Conservation (phyloP, 2,797 vertebrate species). For the Threskiornis aethiopicus region DNA sequence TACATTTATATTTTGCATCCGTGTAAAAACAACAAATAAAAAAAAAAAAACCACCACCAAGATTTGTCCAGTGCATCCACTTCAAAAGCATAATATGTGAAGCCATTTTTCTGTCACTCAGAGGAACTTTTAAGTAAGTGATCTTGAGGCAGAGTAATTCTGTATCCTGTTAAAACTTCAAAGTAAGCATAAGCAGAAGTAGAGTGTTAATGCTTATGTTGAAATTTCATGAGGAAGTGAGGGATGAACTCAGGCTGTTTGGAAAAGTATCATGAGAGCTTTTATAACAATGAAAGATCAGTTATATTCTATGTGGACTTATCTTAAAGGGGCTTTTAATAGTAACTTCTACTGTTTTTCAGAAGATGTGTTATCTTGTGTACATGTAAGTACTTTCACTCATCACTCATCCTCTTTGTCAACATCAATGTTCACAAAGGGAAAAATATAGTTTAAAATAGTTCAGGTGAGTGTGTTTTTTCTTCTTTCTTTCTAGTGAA, state of each 20-base stretch:
- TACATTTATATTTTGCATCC: background rate
- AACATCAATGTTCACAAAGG: background rate
- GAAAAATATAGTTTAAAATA: background rate
- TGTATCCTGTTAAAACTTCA: background rate
- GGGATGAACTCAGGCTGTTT: background rate
- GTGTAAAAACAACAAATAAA: background rate
- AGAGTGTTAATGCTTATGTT: background rate
- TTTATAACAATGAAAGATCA: background rate
- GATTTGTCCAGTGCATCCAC: accelerated
- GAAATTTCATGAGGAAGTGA: background rate
- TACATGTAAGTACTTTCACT: background rate
- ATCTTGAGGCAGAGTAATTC: background rate
- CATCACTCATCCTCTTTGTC: background rate
- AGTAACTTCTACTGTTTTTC: background rate
- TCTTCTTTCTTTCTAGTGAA: background rate
- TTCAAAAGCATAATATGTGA: background rate
- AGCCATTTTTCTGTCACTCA: background rate
- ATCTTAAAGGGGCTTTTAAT: background rate
- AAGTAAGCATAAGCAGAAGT: background rate
- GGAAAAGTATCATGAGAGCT: background rate
- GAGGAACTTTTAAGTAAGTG: background rate
- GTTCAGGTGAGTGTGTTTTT: background rate
- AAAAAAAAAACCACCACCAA: accelerated
- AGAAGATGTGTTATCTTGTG: background rate
- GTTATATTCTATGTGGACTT: background rate